Evolutionary conservation across 2,113 vertebrate species (phyloP).

Genomic region (Apteryx owenii): DNA sequence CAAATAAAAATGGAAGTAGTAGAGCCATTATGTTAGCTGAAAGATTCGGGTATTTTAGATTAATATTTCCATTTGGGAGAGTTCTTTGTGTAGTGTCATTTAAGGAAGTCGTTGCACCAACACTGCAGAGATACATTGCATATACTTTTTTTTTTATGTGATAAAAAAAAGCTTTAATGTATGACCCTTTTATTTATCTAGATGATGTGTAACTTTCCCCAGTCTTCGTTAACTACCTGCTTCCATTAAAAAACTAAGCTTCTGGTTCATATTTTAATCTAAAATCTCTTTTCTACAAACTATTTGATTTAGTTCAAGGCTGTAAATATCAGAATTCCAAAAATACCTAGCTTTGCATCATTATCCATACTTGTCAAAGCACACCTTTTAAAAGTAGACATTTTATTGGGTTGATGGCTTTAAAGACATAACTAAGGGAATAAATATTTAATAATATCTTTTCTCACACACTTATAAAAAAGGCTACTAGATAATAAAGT

Average conservation of each 20-base stretch:
- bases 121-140: background rate
- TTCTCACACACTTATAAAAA: background rate
- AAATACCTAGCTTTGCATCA: background rate
- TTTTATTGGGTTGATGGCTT: background rate
- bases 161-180: background rate
- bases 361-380: background rate
- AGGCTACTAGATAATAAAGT: background rate
- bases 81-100: background rate
- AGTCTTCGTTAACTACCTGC: background rate
- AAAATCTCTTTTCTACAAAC: background rate
- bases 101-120: background rate
- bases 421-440: background rate
- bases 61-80: background rate
- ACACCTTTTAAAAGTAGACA: background rate
- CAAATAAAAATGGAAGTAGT: background rate
- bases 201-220: background rate
- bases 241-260: background rate
- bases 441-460: background rate
- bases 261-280: background rate
- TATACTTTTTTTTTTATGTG: background rate
- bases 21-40: background rate
- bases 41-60: background rate
- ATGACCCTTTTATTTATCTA: background rate
- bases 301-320: background rate
- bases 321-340: background rate